A percentile compares a stretch with the other conserved stretches of the same genome.
Evolutionary conservation across 1,140 invertebrate species (phyloP).

Genomic region (Plectrocnemia conspersa): DNA sequence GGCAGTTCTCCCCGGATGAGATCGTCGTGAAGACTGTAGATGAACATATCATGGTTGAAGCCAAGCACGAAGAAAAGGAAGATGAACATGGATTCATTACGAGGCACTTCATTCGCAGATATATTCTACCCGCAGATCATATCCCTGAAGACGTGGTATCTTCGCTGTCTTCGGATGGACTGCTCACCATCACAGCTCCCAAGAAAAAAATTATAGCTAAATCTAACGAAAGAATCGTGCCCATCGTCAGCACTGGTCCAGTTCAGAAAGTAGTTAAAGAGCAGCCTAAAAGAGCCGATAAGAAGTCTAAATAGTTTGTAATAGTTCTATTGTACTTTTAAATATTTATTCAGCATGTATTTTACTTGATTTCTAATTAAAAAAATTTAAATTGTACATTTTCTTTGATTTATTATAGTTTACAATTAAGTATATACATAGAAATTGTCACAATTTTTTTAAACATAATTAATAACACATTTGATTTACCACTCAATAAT

Average conservation of each 20-base stretch:
- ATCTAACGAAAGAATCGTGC: slow-evolving; percentile 55
- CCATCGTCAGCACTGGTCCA: slow-evolving; percentile 42
- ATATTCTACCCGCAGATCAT: slow-evolving; percentile 60
- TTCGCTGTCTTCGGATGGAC: slow-evolving; percentile 67
- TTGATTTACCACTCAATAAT: too few species aligned
- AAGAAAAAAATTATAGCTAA: slow-evolving; percentile 47
- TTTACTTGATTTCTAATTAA: too few species aligned
- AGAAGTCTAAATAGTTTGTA: too few species aligned
- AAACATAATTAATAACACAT: too few species aligned
- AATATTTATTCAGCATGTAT: too few species aligned
- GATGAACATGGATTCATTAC: slow-evolving; percentile 65
- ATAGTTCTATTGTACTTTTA: too few species aligned
- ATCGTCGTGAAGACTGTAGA: slow-evolving; percentile 70
- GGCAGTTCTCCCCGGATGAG: slow-evolving; percentile 74
- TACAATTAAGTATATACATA: too few species aligned
- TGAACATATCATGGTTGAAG: slow-evolving; percentile 57
- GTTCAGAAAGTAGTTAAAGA: not conserved
- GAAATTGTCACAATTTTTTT: too few species aligned
- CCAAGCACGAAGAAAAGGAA: slow-evolving; percentile 64
- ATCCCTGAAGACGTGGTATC: slow-evolving; percentile 61
- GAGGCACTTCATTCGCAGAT: slow-evolving; percentile 61
- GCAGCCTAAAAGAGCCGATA: too few species aligned
- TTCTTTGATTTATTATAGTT: too few species aligned
- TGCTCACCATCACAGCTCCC: slow-evolving; percentile 63
- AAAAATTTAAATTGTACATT: too few species aligned